phyloP scores from a whole-genome alignment of 2,797 vertebrate species.

The Chiropotes sagulatus region DNA sequence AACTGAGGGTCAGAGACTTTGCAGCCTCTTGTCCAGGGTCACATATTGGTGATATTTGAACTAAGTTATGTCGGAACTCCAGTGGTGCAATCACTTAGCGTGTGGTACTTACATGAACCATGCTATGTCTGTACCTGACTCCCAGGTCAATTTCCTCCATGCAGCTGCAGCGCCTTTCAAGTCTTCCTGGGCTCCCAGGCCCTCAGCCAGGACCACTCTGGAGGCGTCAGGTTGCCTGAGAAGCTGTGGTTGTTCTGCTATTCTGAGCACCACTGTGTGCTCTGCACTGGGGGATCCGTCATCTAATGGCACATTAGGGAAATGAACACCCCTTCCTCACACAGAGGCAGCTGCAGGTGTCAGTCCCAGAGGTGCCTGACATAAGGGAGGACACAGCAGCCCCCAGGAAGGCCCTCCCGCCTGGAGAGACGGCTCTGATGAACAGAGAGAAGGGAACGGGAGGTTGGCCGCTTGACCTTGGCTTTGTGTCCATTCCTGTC shows the following conservation, averaged over 20 bases:
- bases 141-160: not conserved
- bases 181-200: not conserved
- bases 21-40: not conserved
- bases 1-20: not conserved
- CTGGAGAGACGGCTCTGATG: not conserved
- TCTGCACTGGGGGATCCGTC: not conserved
- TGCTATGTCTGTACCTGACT: not conserved
- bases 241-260: not conserved
- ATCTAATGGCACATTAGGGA: too few relatives aligned
- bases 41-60: not conserved
- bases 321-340: not conserved
- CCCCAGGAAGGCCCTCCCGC: not conserved
- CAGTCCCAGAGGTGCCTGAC: not conserved
- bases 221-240: not conserved
- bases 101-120: not conserved
- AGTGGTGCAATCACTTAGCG: not conserved
- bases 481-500: not conserved
- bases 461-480: not conserved
- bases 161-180: not conserved
- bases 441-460: not conserved
- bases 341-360: too few relatives aligned
- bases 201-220: rapidly evolving
- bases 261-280: not conserved
- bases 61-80: not conserved
- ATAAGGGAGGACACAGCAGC: not conserved